These are phyloP conservation scores for Ditula angustiorana DNA, from an alignment of 2,888 invertebrate species.

Conservation along the genomic window DNA sequence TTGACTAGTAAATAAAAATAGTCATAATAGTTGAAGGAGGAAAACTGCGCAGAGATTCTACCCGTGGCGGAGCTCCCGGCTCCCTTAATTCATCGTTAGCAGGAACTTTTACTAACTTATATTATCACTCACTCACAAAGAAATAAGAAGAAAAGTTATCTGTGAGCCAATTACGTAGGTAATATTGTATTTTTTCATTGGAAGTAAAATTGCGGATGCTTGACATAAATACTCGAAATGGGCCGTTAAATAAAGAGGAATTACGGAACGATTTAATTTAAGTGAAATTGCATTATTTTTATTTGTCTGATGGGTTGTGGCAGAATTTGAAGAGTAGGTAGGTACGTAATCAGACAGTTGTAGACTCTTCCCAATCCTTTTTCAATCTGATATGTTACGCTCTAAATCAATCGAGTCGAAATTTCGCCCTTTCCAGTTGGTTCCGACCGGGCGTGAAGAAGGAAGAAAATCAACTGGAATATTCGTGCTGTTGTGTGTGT, in stretches of 20 bases:
- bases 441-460: neutral
- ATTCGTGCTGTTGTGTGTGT: neutral
- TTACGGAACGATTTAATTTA: slow-evolving; percentile 7
- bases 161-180: slow-evolving; percentile 53
- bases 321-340: neutral
- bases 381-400: slow-evolving; percentile 24
- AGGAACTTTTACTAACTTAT: slow-evolving; percentile 58
- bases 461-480: neutral
- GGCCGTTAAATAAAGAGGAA: slow-evolving; percentile 7
- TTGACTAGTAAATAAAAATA: slow-evolving; percentile 50
- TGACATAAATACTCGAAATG: slow-evolving; percentile 8
- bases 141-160: slow-evolving; percentile 52
- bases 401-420: slow-evolving; percentile 30
- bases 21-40: slow-evolving; percentile 47
- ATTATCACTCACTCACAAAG: slow-evolving; percentile 53
- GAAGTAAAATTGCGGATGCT: neutral
- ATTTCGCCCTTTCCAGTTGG: slow-evolving; percentile 12
- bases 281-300: neutral
- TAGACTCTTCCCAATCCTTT: neutral
- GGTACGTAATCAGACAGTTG: too few species aligned
- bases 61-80: slow-evolving; percentile 39
- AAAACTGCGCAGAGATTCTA: slow-evolving; percentile 41
- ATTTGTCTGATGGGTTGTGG: neutral
- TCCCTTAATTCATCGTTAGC: slow-evolving; percentile 57
- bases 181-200: slow-evolving; percentile 43